Base-by-base conservation (phyloP, 1,140 invertebrate species). In the Augochlora pura region DNA sequence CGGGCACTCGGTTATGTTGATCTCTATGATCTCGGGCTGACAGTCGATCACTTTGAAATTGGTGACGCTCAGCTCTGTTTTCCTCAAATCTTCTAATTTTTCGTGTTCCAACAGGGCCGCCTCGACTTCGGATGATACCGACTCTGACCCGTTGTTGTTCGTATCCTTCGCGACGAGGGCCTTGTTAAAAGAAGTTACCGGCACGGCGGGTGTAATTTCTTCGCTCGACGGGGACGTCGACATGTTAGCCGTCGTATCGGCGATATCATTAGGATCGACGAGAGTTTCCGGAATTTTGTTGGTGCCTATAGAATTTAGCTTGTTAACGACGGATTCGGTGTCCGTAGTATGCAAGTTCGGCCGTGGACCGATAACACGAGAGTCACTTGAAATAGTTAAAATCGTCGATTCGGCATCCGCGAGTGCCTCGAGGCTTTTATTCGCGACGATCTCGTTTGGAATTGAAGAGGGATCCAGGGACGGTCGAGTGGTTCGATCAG, bases 1-100 rank as follows among this genome's bases (percentile, higher is more conserved):
- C 0, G 91, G 85, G 0, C 84, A 87, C 68, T 91, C 90, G 0
- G 86, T 88, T 46, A 92, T 86, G 42, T 90, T 91, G 18, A 92
- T 86, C 73, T 91, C 89, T 77, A 91, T 90, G 39, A 82, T 88
- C 42, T 88, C 83, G 0, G 74, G 25, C 2, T n/a, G 14, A 27
- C 38, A 62, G 3, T 14, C 23, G 0, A 4, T 4, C 3, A n/a
- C 6, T 2, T 18, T 21, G n/a, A 10, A 27, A 27, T 39, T 69
- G 0, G 65, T 25, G 18, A 39, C 10, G 18, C 12, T 12, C 42
- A 23, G 16, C 16, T 23, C n/a, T 2, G 5, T 27, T 14, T 25
- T 0, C 2, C 18, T 7, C 25, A 1, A 42, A 27, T 18, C 5
- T 62, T 42, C 2, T 7, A 42, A 42, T 42, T 42, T 42, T 0